Evolutionary conservation across 1,140 invertebrate species (phyloP), one percentile per base, ranked within the genome.

Genomic region (Bactericera cockerelli): DNA sequence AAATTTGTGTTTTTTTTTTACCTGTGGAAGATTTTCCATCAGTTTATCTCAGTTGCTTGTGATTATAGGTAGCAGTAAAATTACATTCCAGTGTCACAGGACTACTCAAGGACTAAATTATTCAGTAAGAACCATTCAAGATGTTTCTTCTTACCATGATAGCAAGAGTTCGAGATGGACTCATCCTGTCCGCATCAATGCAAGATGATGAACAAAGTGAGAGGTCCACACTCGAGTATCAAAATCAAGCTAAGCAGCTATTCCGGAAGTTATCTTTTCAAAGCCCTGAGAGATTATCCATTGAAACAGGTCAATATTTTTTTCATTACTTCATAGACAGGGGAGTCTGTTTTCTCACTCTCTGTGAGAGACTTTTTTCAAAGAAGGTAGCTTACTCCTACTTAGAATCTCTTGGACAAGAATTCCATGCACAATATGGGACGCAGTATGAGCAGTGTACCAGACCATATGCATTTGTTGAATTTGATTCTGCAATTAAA

Each of bases 261-360:
- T 98, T 99, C 75, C 82, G 89, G 66, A 97, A 96, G 75, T 75
- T 98, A 66, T 86, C 83, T 60, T 78, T 79, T 24, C 82, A 92
- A 66, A 93, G 93, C 59, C 94, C 95, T 56, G 69, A 79, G 8
- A 81, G 88, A 70, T 97, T 94, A 74, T 93, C 88, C 63, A 90
- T 99, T 68, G 94, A 98, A 79, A 94, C 93, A 61, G 93, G 93
- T 60, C 84, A 86, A 62, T 97, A 92, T 77, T 79, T 97, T 71
- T 99, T 98, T 72, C 95, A 99, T 95, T 97, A 96, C 78, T 75
- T 97, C 62, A 98, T 99, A 70, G 93, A 99, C 72, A 85, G 91
- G 72, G 87, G 90, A 60, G 90, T 98, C 24, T 97, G 93, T 71
- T 97, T 94, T 71, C 75, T 99, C 68, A 86, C 93, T 53, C 77